phyloP scores from a whole-genome alignment of 2,888 invertebrate species.

The Trachelus iudaicus region DNA sequence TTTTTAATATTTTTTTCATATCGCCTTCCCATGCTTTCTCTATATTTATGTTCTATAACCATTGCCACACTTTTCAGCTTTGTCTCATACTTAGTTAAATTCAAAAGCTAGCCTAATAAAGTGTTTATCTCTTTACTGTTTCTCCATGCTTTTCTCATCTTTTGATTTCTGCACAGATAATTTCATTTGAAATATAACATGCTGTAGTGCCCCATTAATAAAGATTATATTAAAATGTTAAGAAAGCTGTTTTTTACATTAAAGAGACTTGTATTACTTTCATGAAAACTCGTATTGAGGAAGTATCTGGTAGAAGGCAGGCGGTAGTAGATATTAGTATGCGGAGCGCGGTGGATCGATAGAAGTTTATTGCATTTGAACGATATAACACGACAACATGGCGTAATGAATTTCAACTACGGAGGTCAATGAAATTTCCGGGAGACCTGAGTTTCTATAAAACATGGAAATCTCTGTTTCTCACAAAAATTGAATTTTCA shows the following conservation, averaged over 20 bases:
- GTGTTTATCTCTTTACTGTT: no score
- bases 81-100: no score
- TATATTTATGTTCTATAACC: no score
- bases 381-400: background rate
- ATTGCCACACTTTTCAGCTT: no score
- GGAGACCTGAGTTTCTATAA: background rate
- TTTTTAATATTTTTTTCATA: no score
- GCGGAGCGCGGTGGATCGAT: background rate
- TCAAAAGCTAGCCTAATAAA: no score
- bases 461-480: background rate
- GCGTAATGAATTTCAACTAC: background rate
- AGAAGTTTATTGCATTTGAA: constrained; percentile 4
- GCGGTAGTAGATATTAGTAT: background rate
- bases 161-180: background rate
- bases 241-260: background rate
- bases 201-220: background rate
- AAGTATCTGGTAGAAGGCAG: background rate
- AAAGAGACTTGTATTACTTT: background rate
- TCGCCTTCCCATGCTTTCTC: no score
- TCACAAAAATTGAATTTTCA: background rate
- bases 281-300: background rate
- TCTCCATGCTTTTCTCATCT: background rate
- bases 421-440: background rate
- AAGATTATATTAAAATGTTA: background rate
- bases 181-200: background rate